Conservation (phyloP, 1,140 invertebrate genomes). For the Drosophila elegans region DNA sequence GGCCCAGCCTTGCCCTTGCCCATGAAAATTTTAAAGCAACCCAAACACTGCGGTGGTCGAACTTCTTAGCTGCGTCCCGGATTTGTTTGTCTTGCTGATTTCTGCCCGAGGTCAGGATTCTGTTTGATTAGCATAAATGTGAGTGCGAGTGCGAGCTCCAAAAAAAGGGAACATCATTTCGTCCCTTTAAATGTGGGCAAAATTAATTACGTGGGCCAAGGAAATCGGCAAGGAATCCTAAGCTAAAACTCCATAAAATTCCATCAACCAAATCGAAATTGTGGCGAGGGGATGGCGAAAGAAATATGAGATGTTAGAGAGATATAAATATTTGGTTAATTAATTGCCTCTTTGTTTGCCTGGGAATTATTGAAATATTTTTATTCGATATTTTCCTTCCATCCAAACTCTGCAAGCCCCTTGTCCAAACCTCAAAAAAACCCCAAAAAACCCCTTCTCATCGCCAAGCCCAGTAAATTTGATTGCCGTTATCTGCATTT, state of each 20-base stretch:
- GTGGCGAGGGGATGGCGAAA: neutral
- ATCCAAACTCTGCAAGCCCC: neutral
- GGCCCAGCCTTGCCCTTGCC: slow-evolving; percentile 45
- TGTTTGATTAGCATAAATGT: slow-evolving; percentile 82
- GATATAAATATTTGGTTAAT: slow-evolving; percentile 56
- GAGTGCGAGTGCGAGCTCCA: slow-evolving; percentile 16
- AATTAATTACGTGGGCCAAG: slow-evolving; percentile 44
- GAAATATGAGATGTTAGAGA: slow-evolving; percentile 14
- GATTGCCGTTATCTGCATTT: slow-evolving; percentile 80
- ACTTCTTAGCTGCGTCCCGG: slow-evolving; percentile 18
- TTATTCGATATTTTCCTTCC: slow-evolving; percentile 49
- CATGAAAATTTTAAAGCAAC: slow-evolving; percentile 21
- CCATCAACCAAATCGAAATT: slow-evolving; percentile 10
- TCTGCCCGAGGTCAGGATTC: slow-evolving; percentile 76
- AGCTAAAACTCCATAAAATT: slow-evolving; percentile 13
- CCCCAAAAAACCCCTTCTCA: neutral
- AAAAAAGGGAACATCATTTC: slow-evolving; percentile 37
- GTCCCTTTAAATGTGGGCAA: slow-evolving; percentile 34
- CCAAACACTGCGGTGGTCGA: slow-evolving; percentile 39
- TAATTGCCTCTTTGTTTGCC: slow-evolving; percentile 52
- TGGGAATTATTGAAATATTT: slow-evolving; percentile 57
- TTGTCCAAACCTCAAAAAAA: neutral
- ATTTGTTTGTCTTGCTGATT: slow-evolving; percentile 73
- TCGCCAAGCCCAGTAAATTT: slow-evolving; percentile 53
- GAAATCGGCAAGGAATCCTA: slow-evolving; percentile 24